Base-by-base conservation (phyloP, 2,113 vertebrate genomes). In the Zootoca vivipara region DNA sequence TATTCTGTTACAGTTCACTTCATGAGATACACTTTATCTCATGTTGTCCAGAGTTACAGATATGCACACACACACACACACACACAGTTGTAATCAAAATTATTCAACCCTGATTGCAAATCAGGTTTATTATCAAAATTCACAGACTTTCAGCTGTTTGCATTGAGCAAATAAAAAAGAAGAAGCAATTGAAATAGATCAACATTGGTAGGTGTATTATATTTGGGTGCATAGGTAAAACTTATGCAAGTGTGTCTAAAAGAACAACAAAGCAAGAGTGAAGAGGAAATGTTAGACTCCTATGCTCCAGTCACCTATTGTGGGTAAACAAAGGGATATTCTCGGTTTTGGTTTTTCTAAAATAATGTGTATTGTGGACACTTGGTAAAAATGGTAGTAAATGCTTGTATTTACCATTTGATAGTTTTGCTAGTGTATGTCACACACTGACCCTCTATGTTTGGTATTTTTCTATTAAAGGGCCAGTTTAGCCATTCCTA, bases 401-500 rank as follows among this genome's bases (percentile, higher is more conserved):
- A 42, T 35, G 83, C 86, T 85, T 65, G 1, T 85, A 5, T 70
- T 30, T 78, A 8, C 73, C 87, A 35, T 35, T 1, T 78, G 28
- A 28, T 24, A 2, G 1, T 85, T 82, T 86, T 85, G 64, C 94
- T 83, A 2, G 22, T 83, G 88, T 92, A 0, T 35, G 87, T 85
- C 40, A 1, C 10, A 82, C 0, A n/a, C 52, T 88, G 4, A 87
- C 85, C 46, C 24, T 33, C 62, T 56, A 70, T 74, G 8, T 87
- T 74, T 9, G 62, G 52, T 88, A 56, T 75, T 52, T 94, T 16
- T 3, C 33, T 81, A 42, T 78, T 79, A 46, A 95, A 98, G 98
- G 91, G 89, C 40, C 93, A 93, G 7, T 2, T 97, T 18, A 46
- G 8, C 42, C 42, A 46, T 81, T 85, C 95, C 62, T 99, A 99